These are phyloP conservation scores for Fulica atra DNA, from an alignment of 2,113 vertebrate genomes.

Conservation along the genomic window DNA sequence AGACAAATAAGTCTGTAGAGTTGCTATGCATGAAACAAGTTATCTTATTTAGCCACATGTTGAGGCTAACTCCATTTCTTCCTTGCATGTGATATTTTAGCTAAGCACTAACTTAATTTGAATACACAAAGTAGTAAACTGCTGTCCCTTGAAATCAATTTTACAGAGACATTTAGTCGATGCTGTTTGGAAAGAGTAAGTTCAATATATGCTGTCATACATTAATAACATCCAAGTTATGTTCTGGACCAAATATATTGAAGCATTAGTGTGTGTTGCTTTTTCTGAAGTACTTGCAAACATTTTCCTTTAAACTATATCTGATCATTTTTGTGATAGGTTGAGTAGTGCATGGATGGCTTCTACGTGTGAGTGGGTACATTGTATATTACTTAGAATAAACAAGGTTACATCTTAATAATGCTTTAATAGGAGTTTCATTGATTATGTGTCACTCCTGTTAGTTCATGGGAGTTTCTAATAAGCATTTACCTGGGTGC, in stretches of 20 bases:
- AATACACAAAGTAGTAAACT: constrained; percentile 53
- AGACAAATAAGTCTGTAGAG: neutral
- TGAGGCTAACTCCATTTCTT: constrained; percentile 13
- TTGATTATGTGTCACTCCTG: constrained; percentile 61
- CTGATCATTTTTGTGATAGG: constrained; percentile 7
- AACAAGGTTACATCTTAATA: constrained; percentile 64
- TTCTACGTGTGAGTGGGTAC: constrained; percentile 28
- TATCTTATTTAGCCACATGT: constrained; percentile 12
- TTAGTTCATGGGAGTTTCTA: constrained; percentile 53
- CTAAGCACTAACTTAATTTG: constrained; percentile 44
- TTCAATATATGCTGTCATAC: constrained; percentile 20
- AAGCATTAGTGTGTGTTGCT: neutral
- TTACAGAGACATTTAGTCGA: constrained; percentile 27
- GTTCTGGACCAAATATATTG: neutral
- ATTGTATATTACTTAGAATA: constrained; percentile 65
- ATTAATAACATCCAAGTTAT: constrained; percentile 3
- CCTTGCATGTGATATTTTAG: constrained; percentile 9
- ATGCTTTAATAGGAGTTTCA: constrained; percentile 50
- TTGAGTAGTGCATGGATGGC: neutral
- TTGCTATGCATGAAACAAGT: neutral
- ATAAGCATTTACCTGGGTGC: constrained; percentile 27
- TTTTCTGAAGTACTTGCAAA: neutral
- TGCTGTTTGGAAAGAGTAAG: constrained; percentile 28
- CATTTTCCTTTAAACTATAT: neutral
- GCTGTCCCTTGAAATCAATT: constrained; percentile 23